phyloP scores from a whole-genome alignment of 2,888 invertebrate genomes.

The Carabus problematicus region DNA sequence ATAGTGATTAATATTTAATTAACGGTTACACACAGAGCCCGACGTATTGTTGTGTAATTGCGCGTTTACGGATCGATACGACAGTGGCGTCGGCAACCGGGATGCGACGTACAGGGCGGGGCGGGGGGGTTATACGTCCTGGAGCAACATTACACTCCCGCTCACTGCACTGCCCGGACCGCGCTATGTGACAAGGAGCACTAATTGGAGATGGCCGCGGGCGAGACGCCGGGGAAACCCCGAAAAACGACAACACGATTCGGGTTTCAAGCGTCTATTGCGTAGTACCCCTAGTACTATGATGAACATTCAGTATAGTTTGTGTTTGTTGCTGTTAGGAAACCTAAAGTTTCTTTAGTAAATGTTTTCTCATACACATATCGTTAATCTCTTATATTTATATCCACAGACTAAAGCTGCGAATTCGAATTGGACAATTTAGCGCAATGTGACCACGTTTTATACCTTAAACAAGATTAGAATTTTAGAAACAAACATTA shows the following conservation, averaged over 20 bases:
- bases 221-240: slow-evolving; percentile 12
- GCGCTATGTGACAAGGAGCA: slow-evolving; percentile 2
- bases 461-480: no score
- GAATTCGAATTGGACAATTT: no score
- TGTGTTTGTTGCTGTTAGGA: background rate
- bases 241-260: slow-evolving; percentile 14
- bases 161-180: background rate
- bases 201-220: slow-evolving; percentile 35
- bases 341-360: no score
- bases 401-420: no score
- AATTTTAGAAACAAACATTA: no score
- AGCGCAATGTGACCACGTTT: no score
- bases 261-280: background rate
- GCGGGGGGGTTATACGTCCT: background rate
- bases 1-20: slow-evolving; percentile 38
- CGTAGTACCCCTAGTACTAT: no score
- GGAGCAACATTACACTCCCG: slow-evolving; percentile 4
- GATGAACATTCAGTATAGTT: background rate
- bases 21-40: slow-evolving; percentile 20
- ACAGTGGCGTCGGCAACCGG: slow-evolving; percentile 5
- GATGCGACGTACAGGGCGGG: background rate
- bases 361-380: no score
- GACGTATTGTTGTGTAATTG: slow-evolving; percentile 23
- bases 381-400: no score
- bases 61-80: slow-evolving; percentile 1